Evolutionary conservation across 2,113 vertebrate genomes (phyloP).

Genomic region (Lanius collurio): DNA sequence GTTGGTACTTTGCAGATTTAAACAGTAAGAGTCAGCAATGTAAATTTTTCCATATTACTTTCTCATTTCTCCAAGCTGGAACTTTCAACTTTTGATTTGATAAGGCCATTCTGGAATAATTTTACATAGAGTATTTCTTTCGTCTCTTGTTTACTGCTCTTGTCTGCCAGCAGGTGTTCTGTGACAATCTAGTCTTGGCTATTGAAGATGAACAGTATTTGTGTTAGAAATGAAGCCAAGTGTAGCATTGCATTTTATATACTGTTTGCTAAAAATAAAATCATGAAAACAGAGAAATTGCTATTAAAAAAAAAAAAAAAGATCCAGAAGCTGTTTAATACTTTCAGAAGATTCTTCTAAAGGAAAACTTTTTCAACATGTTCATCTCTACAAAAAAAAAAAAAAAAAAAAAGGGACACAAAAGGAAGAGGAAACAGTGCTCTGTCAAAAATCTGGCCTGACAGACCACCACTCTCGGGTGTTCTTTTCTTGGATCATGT

Average conservation of each 20-base stretch:
- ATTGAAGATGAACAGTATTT: background rate
- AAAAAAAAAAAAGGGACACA: background rate
- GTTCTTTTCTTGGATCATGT: background rate
- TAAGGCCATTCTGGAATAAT: background rate
- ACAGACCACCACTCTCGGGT: background rate
- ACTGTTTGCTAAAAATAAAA: background rate
- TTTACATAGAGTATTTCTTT: background rate
- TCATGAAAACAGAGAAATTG: background rate
- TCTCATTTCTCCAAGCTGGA: background rate
- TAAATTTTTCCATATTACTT: background rate
- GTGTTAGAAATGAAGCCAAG: background rate
- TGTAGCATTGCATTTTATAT: background rate
- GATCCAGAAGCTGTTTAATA: background rate
- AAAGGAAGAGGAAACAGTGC: background rate
- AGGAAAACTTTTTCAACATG: background rate
- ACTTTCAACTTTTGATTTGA: background rate
- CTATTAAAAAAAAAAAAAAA: background rate
- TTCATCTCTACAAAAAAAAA: background rate
- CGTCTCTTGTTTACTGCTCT: background rate
- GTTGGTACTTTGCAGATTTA: background rate
- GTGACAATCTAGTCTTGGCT: background rate
- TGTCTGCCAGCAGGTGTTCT: background rate
- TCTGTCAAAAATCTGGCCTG: background rate
- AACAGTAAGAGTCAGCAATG: background rate
- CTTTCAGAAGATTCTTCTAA: background rate